phyloP scores from a whole-genome alignment of 1,140 invertebrate genomes.

The Holcopasites calliopsidis region DNA sequence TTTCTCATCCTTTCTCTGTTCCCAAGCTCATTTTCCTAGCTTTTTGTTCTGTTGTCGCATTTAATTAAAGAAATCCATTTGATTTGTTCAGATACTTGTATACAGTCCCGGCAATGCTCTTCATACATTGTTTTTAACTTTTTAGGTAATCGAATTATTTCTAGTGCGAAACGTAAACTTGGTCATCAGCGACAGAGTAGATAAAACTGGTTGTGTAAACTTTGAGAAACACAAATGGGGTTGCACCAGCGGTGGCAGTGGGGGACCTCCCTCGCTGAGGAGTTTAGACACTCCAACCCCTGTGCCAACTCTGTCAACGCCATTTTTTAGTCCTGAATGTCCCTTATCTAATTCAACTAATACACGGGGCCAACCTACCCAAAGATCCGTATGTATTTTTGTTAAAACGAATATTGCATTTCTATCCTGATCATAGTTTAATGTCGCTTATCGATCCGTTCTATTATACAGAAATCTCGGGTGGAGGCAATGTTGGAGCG shows the following conservation, averaged over 20 bases:
- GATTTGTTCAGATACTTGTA: too few relatives aligned
- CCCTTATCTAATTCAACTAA: slow-evolving; percentile 75
- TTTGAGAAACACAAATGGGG: slow-evolving; percentile 74
- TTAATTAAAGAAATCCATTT: too few relatives aligned
- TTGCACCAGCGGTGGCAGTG: slow-evolving; percentile 75
- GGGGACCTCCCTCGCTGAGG: slow-evolving; percentile 74
- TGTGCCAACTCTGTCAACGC: slow-evolving; percentile 75
- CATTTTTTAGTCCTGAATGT: slow-evolving; percentile 75
- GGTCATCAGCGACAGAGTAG: slow-evolving; percentile 81
- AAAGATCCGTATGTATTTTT: slow-evolving; percentile 74
- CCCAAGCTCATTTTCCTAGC: too few relatives aligned
- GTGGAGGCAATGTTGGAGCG: slow-evolving; percentile 87
- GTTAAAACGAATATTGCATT: background rate
- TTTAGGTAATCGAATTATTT: slow-evolving; percentile 81
- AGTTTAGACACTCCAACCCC: slow-evolving; percentile 75
- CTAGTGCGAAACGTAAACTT: slow-evolving; percentile 80
- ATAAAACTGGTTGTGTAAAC: slow-evolving; percentile 67
- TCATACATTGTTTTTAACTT: slow-evolving; percentile 16
- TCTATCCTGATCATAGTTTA: background rate
- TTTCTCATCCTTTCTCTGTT: background rate
- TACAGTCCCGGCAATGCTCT: background rate
- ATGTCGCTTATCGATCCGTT: background rate
- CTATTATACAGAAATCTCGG: slow-evolving; percentile 80
- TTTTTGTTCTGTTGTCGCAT: too few relatives aligned
- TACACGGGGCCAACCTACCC: slow-evolving; percentile 75